Evolutionary conservation across 1,140 invertebrate genomes (phyloP).

Genomic region (Tribolium castaneum): DNA sequence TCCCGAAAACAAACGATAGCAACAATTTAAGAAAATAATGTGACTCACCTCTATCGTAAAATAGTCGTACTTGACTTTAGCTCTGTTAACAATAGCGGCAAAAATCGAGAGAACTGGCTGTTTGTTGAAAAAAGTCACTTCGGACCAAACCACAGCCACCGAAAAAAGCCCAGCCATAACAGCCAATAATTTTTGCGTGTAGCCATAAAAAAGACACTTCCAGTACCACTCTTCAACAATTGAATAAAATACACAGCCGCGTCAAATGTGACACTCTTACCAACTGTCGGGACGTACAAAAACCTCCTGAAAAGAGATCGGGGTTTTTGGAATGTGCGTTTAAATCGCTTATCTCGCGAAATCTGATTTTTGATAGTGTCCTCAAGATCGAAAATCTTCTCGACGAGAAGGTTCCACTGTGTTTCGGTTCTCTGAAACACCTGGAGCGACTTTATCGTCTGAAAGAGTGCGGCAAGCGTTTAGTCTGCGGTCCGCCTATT

Average conservation of each 20-base stretch:
- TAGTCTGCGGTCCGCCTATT: background rate
- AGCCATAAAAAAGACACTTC: conserved; percentile 85
- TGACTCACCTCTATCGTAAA: conserved; percentile 89
- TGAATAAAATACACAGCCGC: background rate
- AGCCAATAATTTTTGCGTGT: conserved; percentile 79
- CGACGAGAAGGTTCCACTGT: conserved; percentile 90
- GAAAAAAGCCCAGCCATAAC: conserved; percentile 84
- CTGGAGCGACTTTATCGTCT: conserved; percentile 90
- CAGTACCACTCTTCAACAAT: conserved; percentile 91
- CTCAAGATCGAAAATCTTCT: conserved; percentile 85
- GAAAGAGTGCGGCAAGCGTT: conserved; percentile 20
- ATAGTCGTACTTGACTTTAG: conserved; percentile 89
- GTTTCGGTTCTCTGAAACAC: conserved; percentile 90
- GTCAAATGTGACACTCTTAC: conserved; percentile 62
- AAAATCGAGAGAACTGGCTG: conserved; percentile 93
- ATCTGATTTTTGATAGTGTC: conserved; percentile 86
- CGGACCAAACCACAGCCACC: conserved; percentile 95
- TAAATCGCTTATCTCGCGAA: conserved; percentile 81
- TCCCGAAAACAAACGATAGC: no score
- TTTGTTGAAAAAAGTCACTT: conserved; percentile 97
- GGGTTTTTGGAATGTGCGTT: conserved; percentile 76
- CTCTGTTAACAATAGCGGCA: conserved; percentile 89
- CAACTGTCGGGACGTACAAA: conserved; percentile 75
- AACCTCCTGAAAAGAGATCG: conserved; percentile 69
- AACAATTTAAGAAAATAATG: background rate